phyloP scores from a whole-genome alignment of 2,797 vertebrate species.

The Sylvilagus floridanus region DNA sequence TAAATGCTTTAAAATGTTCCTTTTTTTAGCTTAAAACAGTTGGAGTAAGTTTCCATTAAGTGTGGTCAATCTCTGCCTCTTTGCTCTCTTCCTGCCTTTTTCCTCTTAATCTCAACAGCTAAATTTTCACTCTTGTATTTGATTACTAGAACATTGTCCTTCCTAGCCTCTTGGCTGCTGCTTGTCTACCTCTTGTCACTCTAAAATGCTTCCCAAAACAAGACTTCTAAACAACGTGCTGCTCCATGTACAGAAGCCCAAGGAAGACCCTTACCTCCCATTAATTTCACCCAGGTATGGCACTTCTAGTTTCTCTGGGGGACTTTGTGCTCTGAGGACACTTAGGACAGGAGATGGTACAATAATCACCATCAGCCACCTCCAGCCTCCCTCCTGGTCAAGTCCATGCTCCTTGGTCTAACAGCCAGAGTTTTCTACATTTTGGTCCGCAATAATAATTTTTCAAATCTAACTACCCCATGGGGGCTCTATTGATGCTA shows the following conservation, averaged over 20 bases:
- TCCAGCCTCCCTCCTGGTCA: not conserved
- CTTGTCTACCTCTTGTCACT: not conserved
- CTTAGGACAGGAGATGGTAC: not conserved
- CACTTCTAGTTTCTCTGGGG: not conserved
- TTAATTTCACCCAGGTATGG: not conserved
- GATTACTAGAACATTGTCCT: not conserved
- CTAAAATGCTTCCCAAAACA: conserved; percentile 29
- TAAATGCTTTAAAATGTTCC: too few species aligned
- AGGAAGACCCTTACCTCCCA: not conserved
- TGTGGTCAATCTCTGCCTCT: not conserved
- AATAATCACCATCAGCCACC: not conserved
- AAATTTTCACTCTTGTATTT: not conserved
- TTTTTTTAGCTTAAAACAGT: conserved; percentile 28
- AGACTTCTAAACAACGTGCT: not conserved
- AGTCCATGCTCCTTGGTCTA: not conserved
- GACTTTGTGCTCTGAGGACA: not conserved
- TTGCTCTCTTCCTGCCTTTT: not conserved
- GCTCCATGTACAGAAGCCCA: not conserved
- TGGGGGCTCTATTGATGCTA: not conserved
- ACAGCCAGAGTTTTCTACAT: not conserved
- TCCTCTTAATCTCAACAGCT: not conserved
- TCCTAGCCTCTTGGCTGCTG: not conserved
- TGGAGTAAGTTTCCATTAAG: conserved; percentile 38
- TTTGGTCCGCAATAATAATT: not conserved
- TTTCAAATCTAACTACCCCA: not conserved